Evolutionary conservation across 37 sponge, comb jelly and placozoan species (phyloP), one percentile per base, ranked within the genome.

Genomic region (Axinella damicornis): DNA sequence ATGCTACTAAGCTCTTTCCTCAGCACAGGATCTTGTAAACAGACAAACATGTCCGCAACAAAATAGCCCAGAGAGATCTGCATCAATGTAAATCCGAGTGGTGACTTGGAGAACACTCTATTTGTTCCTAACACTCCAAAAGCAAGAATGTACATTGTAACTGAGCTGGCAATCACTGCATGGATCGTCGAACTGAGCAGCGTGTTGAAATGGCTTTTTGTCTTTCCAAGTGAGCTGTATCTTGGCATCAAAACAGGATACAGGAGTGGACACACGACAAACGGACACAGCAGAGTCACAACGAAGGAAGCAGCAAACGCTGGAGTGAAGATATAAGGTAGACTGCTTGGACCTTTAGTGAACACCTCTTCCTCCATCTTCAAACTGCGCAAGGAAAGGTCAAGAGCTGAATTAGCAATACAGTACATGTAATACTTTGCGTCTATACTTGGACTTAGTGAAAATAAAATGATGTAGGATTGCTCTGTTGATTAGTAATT

Each of bases 51-150:
- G 56, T 93, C 94, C 22, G 59, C 90, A 20, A 78, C 30, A 27
- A 85, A 85, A 71, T 93, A 93, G 4, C 94, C 94, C 32, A 85
- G 53, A 35, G 94, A 79, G 5, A 89, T 19, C 46, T 86, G 87
- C 62, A 93, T 22, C 5, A 65, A 22, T 31, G 46, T 19, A 30
- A 79, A 82, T 13, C 87, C 90, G 17, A 78, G 20, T 4, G 56
- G 40, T n/a, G 87, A 89, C 21, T 69, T 83, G 0, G 83, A 89
- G 41, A 75, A 68, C 0, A 86, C 60, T 28, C 36, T 28, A 39
- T 88, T 61, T 27, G 40, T 46, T 6, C 70, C 55, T 41, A 85
- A 30, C 2, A 17, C 28, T 34, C 65, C 87, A 69, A 61, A 57
- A 0, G 34, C 5, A 0, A 92, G 40, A 18, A 79, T 31, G 28